Base-by-base conservation (phyloP, 2,113 vertebrate species). In the Alces alces region DNA sequence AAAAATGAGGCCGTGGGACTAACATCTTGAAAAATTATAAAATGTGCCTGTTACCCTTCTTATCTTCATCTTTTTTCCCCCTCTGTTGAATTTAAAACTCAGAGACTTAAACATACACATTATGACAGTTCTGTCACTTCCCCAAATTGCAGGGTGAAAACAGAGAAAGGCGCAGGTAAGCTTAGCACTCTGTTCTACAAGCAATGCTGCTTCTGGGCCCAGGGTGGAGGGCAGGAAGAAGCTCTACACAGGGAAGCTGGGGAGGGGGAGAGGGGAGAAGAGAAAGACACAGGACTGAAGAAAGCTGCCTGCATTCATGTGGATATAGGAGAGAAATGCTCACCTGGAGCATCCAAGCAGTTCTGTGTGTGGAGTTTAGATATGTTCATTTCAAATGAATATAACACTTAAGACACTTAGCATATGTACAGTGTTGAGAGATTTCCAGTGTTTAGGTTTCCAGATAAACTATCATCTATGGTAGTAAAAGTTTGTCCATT, bases 31-130 rank as follows among this genome's bases (percentile, higher is more conserved):
- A 92, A 96, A 96, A 83, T 73, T 86, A 73, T 47, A 57, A 93
- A 95, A 84, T 61, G 25, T 16, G 1, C 78, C 86, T 91, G 76
- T 36, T 57, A 55, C 79, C 79, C 88, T 92, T 96, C 76, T 97
- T 54, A 54, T 91, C 50, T 86, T 91, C 79, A 33, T 0, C n/a
- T 83, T 47, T 58, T 70, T 60, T 61, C 54, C 15, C 45, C 78
- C 78, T 84, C 86, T 79, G 89, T 91, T 70, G 91, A 89, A 86
- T 70, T 73, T 52, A 90, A 97, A 95, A 91, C 86, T 57, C 91
- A 52, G 88, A 92, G 85, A 85, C 82, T 93, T 70, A 89, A 78
- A 70, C n/a, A 23, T 19, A 82, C 91, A 85, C 78, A 66, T 93
- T 78, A 39, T 92, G 86, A 96, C 89, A 66, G 23, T 33, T 86